Percentiles rank a stretch among this genome's conserved stretches.
These are phyloP conservation scores for Campylomormyrus tamandua DNA, from an alignment of 2,113 vertebrate genomes.

Conservation along the genomic window DNA sequence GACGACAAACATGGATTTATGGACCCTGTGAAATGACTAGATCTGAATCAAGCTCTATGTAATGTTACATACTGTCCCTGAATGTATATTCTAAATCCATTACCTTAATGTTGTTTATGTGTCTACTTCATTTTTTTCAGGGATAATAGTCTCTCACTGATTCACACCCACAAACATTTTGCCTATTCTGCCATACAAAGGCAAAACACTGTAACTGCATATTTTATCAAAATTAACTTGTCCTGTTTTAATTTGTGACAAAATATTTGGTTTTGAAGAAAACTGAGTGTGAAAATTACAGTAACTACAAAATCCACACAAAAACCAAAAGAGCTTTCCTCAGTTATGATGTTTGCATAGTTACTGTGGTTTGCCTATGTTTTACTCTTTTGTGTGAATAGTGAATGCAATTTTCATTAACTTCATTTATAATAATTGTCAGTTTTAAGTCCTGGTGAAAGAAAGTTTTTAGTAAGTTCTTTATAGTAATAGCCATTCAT, in stretches of 20 bases:
- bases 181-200: background rate
- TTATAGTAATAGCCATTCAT: background rate
- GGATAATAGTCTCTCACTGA: background rate
- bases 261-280: background rate
- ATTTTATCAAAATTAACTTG: background rate
- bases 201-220: background rate
- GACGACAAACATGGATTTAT: slow-evolving; percentile 26
- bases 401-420: background rate
- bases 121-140: background rate
- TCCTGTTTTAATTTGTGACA: background rate
- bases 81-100: background rate
- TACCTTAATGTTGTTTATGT: background rate
- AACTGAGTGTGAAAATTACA: background rate
- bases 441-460: background rate
- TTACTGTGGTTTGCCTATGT: background rate
- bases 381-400: background rate
- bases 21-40: slow-evolving; percentile 3
- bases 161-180: background rate
- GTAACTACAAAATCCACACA: background rate
- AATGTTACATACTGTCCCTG: background rate
- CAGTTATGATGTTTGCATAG: background rate
- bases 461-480: background rate
- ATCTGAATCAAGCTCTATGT: background rate
- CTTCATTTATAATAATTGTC: background rate
- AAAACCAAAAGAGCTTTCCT: background rate